phyloP scores from a whole-genome alignment of 2,113 vertebrate genomes.

The Phoenicopterus ruber region DNA sequence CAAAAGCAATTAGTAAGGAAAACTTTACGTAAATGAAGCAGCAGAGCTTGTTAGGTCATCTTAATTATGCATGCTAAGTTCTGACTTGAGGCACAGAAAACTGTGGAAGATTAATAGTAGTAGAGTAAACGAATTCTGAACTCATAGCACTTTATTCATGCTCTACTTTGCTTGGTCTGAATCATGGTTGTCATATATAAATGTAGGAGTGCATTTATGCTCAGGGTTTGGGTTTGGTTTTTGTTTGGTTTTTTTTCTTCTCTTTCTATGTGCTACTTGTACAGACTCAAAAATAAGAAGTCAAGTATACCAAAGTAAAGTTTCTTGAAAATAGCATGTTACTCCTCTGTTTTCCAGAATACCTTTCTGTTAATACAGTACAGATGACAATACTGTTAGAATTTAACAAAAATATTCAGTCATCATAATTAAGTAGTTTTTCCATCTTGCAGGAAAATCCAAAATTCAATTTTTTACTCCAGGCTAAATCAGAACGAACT shows the following conservation, averaged over 20 bases:
- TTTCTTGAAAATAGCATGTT: background rate
- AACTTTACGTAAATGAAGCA: conserved; percentile 80
- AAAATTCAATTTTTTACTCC: background rate
- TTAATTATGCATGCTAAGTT: conserved; percentile 81
- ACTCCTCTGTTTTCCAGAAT: background rate
- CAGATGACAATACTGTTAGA: background rate
- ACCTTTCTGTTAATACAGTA: background rate
- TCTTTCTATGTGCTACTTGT: background rate
- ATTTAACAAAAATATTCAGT: background rate
- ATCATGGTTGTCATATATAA: background rate
- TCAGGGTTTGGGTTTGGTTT: background rate
- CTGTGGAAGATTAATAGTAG: conserved; percentile 71
- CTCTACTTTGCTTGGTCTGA: background rate
- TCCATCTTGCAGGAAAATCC: background rate
- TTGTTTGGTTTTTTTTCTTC: too few relatives aligned
- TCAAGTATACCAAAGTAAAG: background rate
- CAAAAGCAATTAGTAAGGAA: conserved; percentile 82
- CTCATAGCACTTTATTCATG: conserved; percentile 59
- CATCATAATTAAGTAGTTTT: background rate
- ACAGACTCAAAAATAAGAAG: background rate
- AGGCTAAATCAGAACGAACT: background rate
- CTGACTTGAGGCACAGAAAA: conserved; percentile 70
- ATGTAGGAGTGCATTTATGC: background rate
- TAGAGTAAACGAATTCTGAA: conserved; percentile 64
- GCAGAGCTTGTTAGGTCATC: conserved; percentile 80